Evolutionary conservation across 35 echinoderm and acorn worm species (phyloP), one percentile per base, ranked within the genome.

Genomic region (Amphiura filiformis): DNA sequence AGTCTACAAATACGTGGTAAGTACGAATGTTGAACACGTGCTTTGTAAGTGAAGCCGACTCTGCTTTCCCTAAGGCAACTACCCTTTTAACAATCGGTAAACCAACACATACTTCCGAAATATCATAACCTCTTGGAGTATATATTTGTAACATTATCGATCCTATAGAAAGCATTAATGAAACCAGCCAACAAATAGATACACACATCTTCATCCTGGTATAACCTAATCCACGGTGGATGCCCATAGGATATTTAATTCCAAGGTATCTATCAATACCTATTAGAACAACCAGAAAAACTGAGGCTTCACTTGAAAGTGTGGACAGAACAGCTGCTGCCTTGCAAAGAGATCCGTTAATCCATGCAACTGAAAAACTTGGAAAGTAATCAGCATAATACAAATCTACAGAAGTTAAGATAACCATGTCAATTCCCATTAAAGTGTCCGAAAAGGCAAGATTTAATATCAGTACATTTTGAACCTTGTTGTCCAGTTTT

Each of bases 341-440:
- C 31, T 86, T 86, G 39, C 90, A 92, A 32, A 78, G 0, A 0
- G 1, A 35, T 32, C 84, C 80, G 0, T 35, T 22, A 20, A 76
- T 36, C 90, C 90, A 92, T 38, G 56, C 76, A 34, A 80, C 49
- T 22, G 86, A 75, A 22, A 11, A 75, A 32, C 40, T 44, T 34
- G 76, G 77, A 75, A 78, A 87, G 31, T 75, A 79, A 0, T 87
- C 86, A 0, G 75, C 86, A 37, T 80, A 44, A 39, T 56, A 36
- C 12, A 81, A 28, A 26, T 84, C 86, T 31, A 35, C 39, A 31
- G 36, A 33, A 32, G 86, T 76, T 15, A 80, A 33, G 1, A 88
- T 39, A 36, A 88, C 11, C 86, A 88, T 88, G 36, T 88, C 52
- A 15, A 88, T 23, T 23, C 86, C 86, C 86, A 88, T 88, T 39